These are phyloP conservation scores for Melanogrammus aeglefinus DNA, from an alignment of 2,797 vertebrate species.

Conservation along the genomic window DNA sequence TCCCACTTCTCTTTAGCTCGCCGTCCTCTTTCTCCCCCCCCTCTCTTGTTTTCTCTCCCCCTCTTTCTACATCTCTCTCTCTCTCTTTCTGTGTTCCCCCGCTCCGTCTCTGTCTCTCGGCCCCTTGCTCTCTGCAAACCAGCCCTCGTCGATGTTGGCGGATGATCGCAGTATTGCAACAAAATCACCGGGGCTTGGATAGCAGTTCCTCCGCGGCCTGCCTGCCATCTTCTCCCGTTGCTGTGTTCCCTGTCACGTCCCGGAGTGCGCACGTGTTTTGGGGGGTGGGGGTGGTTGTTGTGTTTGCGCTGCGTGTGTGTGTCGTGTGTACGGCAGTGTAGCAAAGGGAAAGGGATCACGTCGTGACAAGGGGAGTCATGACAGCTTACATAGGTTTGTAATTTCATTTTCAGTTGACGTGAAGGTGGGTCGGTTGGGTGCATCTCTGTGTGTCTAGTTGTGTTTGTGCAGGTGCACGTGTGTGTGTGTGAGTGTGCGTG, in stretches of 20 bases:
- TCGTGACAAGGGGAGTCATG: conserved; percentile 17
- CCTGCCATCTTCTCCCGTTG: conserved; percentile 59
- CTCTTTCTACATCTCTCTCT: neutral
- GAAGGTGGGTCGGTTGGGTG: conserved; percentile 50
- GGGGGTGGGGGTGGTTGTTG: conserved; percentile 10
- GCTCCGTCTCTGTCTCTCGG: neutral
- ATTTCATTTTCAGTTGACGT: conserved; percentile 15
- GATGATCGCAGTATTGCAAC: neutral
- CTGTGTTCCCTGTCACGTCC: conserved; percentile 63
- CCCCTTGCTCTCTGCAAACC: conserved; percentile 10
- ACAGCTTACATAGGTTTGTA: conserved; percentile 37
- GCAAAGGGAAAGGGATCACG: conserved; percentile 33
- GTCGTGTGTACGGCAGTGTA: conserved; percentile 36
- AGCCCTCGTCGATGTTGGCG: conserved; percentile 55
- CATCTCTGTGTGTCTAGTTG: conserved; percentile 17
- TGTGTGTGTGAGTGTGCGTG: too few relatives aligned
- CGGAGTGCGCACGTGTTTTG: conserved; percentile 46
- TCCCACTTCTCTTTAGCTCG: neutral
- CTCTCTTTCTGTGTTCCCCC: neutral
- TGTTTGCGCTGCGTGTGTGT: conserved; percentile 37
- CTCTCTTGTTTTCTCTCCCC: neutral
- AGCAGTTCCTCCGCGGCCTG: conserved; percentile 57
- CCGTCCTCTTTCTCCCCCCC: neutral
- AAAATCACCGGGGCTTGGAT: conserved; percentile 68
- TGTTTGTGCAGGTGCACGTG: too few relatives aligned